phyloP scores from a whole-genome alignment of 2,797 vertebrate genomes.

The Tolypeutes matacus region DNA sequence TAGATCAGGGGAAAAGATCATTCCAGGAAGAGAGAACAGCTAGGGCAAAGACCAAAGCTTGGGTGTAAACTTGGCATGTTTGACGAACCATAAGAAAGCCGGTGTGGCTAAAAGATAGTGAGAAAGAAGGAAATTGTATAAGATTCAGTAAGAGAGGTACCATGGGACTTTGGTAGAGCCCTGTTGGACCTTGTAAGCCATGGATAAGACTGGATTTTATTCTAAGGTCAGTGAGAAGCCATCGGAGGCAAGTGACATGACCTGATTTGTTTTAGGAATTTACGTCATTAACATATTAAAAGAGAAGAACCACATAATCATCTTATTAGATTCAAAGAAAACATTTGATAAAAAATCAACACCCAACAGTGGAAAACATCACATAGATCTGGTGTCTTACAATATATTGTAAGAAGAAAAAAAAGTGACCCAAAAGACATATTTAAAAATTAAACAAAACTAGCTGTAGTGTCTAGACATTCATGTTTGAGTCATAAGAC shows the following conservation, averaged over 20 bases:
- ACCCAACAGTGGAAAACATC: background rate
- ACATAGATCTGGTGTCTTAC: conserved; percentile 31
- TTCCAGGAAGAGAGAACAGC: background rate
- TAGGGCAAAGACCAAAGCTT: conserved; percentile 28
- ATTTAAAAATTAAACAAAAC: conserved; percentile 8
- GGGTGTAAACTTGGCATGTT: background rate
- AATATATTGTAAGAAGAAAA: background rate
- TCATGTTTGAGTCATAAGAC: conserved; percentile 34
- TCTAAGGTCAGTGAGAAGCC: conserved; percentile 39
- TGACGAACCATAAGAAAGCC: conserved; percentile 13
- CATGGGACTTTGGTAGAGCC: background rate
- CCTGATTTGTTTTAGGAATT: conserved; percentile 54
- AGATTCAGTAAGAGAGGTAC: background rate
- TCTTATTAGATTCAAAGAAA: conserved; percentile 57
- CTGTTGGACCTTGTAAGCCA: background rate
- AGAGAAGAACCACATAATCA: background rate
- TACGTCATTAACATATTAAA: conserved; percentile 55
- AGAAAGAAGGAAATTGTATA: background rate
- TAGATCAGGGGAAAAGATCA: background rate
- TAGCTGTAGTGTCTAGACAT: background rate
- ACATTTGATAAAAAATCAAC: conserved; percentile 8
- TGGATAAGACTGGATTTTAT: background rate
- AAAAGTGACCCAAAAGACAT: background rate
- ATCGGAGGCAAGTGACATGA: background rate
- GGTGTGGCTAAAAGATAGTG: background rate